phyloP scores from a whole-genome alignment of 2,888 invertebrate genomes.

The Gymnosoma rotundatum region DNA sequence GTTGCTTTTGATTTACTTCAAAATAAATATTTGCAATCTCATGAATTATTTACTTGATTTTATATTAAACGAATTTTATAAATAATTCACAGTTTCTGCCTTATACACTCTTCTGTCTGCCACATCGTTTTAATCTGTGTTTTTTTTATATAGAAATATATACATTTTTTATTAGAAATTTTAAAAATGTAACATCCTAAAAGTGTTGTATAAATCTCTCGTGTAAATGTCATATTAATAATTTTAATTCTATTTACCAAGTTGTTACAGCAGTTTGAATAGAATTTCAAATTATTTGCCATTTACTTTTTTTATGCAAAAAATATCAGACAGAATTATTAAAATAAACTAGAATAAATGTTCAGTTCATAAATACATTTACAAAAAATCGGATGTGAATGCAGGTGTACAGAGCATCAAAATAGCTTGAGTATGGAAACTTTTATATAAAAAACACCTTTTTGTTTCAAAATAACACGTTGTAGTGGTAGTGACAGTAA shows the following conservation, averaged over 20 bases:
- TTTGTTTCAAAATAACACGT: background rate
- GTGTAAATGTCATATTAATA: constrained; percentile 41
- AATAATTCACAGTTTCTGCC: too few relatives aligned
- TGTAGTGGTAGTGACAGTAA: background rate
- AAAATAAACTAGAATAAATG: too few relatives aligned
- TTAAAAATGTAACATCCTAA: background rate
- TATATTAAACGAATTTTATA: too few relatives aligned
- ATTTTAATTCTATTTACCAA: constrained; percentile 39
- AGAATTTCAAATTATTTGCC: constrained; percentile 39
- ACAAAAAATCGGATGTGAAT: background rate
- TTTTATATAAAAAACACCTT: background rate
- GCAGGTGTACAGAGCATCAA: background rate
- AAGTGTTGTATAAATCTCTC: constrained; percentile 12
- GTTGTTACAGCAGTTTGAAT: constrained; percentile 24
- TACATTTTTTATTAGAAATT: background rate
- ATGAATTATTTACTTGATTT: too few relatives aligned
- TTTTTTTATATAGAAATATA: too few relatives aligned
- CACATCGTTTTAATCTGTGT: too few relatives aligned
- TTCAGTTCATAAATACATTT: background rate
- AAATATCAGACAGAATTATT: background rate
- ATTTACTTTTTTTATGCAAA: background rate
- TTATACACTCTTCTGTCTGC: too few relatives aligned
- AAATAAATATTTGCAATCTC: too few relatives aligned
- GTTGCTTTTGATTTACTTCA: too few relatives aligned
- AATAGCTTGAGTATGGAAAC: background rate